Evolutionary conservation across 2,888 invertebrate genomes (phyloP).

Genomic region (Acheta domesticus): DNA sequence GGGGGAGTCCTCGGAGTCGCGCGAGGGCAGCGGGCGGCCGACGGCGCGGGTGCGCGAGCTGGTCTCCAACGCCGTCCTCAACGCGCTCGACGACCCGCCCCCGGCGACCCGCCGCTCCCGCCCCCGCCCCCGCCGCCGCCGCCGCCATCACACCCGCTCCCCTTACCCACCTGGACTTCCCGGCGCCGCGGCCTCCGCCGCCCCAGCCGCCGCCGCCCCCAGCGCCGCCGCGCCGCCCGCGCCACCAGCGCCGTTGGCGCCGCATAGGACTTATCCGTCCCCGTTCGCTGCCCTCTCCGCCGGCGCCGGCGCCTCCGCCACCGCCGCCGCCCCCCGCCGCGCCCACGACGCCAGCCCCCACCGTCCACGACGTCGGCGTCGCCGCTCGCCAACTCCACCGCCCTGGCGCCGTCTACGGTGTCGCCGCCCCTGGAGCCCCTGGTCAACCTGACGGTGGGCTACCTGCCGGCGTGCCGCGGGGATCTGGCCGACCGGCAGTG

Average conservation of each 20-base stretch:
- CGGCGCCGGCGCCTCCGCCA: background rate
- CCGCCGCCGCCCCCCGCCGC: background rate
- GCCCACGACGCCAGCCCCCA: background rate
- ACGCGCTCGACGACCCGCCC: background rate
- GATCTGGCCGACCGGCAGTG: constrained; percentile 76
- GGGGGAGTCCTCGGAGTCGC: no score
- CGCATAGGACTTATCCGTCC: background rate
- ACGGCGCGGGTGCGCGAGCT: background rate
- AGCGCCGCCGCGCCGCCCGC: background rate
- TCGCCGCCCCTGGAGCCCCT: constrained; percentile 33
- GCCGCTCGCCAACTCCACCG: background rate
- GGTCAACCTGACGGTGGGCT: constrained; percentile 70
- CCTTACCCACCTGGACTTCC: background rate
- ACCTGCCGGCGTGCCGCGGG: constrained; percentile 78
- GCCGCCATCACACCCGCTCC: background rate
- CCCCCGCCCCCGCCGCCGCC: background rate
- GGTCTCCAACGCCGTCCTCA: background rate
- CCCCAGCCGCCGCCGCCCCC: background rate
- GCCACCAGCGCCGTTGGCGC: background rate
- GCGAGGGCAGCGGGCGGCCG: no score
- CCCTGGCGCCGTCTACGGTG: background rate
- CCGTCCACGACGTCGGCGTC: background rate
- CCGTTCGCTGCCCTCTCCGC: background rate
- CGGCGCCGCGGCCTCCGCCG: background rate
- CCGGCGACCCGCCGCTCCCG: background rate